Evolutionary conservation across 2,888 invertebrate genomes (phyloP), one percentile per base, ranked within the genome.

Genomic region (Sarcophaga variegata): DNA sequence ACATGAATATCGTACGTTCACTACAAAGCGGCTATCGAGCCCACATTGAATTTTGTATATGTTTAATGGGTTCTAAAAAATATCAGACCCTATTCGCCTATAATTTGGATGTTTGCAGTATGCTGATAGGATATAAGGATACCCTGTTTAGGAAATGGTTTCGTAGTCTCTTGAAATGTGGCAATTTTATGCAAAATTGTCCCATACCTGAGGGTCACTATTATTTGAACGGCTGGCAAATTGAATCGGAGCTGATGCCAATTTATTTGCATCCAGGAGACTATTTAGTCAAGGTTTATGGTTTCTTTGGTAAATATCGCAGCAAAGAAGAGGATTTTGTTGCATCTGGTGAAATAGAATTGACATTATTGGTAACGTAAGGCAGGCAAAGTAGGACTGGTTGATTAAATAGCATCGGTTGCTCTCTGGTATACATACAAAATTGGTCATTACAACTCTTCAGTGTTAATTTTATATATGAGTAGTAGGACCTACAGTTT

Each of bases 131-230:
- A 0, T 49, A 90, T 5, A 89, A 84, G 22, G 82, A 25, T 37
- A 89, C 89, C 22, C 81, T 91, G 8, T 90, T 91, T 0, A 90
- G 90, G 47, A 86, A 84, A 71, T 92, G 90, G 91, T 89, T 89
- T 25, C 83, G 87, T 0, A 89, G 89, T 79, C 79, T 91, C 69
- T 22, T 88, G 4, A 83, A 86, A 4, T 89, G 89, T 82, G 84
- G 91, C 0, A 92, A 92, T 70, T 91, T 92, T 47, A 88, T 89
- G 78, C 71, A 78, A 67, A 88, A 89, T 22, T 92, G 92, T 27
- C 92, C 92, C 0, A 71, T 90, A 14, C 62, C 69, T 64, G 37
- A 63, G 4, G 83, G 78, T 2, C 84, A 88, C 45, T 89, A 90
- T 76, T 88, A 88, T 49, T 22, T 90, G 37, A 79, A 70, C 14